These are phyloP conservation scores for Caenorhabditis briggsae DNA, from an alignment of 1,140 invertebrate species.

Conservation along the genomic window DNA sequence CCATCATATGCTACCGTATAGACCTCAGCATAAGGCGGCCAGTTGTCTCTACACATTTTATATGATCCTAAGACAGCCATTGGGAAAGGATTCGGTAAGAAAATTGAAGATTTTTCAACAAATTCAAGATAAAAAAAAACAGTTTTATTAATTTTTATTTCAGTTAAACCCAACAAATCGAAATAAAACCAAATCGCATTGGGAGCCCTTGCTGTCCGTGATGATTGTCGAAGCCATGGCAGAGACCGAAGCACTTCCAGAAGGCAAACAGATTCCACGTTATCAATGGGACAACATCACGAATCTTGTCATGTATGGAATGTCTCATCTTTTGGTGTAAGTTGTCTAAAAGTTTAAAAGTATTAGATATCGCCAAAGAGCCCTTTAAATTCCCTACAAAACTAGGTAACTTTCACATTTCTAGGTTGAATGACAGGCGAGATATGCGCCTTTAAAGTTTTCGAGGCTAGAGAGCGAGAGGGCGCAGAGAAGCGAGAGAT, in stretches of 20 bases:
- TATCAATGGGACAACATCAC: conserved; percentile 62
- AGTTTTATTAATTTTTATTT: not conserved
- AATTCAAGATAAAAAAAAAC: not conserved
- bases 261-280: conserved; percentile 58
- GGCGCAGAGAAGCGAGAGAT: no score
- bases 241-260: conserved; percentile 48
- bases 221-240: conserved; percentile 61
- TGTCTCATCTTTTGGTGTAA: not conserved
- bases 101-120: conserved; percentile 4
- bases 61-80: conserved; percentile 62
- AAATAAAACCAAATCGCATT: conserved; percentile 6
- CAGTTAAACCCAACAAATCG: not conserved
- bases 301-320: conserved; percentile 34
- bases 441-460: no score
- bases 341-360: not conserved
- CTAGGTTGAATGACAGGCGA: no score
- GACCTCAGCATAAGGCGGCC: conserved; percentile 16
- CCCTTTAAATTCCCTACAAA: no score
- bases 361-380: no score
- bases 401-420: no score
- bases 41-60: conserved; percentile 52
- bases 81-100: conserved; percentile 53
- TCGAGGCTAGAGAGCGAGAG: no score
- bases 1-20: conserved; percentile 54
- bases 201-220: conserved; percentile 50